Percentiles rank a stretch among this genome's conserved stretches.
Evolutionary conservation across 2,113 vertebrate genomes (phyloP).

Genomic region (Alethe diademata): DNA sequence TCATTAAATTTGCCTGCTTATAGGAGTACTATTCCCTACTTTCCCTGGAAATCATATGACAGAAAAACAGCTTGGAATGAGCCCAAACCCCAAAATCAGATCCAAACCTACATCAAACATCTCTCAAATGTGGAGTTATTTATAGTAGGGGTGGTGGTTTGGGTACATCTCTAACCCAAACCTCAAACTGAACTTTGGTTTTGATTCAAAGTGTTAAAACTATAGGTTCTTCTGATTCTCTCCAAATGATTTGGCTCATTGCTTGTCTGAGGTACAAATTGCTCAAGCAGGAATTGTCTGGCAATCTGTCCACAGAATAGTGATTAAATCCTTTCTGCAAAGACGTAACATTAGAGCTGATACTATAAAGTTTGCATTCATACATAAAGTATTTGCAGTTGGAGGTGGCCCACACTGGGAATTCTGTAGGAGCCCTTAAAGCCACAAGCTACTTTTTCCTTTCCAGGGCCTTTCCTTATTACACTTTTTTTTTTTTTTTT

Average conservation of each 20-base stretch:
- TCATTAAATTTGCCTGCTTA: not conserved
- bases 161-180: not conserved
- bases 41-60: not conserved
- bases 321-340: constrained; percentile 27
- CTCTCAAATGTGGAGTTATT: not conserved
- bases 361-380: not conserved
- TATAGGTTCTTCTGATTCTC: not conserved
- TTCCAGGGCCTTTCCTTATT: not conserved
- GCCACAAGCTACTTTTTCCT: not conserved
- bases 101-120: not conserved
- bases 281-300: not conserved
- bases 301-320: not conserved
- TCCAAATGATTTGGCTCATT: not conserved
- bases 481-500: not conserved
- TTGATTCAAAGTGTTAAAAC: not conserved
- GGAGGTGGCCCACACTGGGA: not conserved
- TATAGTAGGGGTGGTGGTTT: not conserved
- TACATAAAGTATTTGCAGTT: not conserved
- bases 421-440: not conserved
- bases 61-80: not conserved
- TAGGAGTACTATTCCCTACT: not conserved
- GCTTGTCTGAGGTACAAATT: not conserved
- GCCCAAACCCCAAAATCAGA: not conserved
- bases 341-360: not conserved
- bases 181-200: not conserved